These are phyloP conservation scores for Grammomys dolichurus DNA, from an alignment of 2,113 vertebrate genomes.

Conservation along the genomic window DNA sequence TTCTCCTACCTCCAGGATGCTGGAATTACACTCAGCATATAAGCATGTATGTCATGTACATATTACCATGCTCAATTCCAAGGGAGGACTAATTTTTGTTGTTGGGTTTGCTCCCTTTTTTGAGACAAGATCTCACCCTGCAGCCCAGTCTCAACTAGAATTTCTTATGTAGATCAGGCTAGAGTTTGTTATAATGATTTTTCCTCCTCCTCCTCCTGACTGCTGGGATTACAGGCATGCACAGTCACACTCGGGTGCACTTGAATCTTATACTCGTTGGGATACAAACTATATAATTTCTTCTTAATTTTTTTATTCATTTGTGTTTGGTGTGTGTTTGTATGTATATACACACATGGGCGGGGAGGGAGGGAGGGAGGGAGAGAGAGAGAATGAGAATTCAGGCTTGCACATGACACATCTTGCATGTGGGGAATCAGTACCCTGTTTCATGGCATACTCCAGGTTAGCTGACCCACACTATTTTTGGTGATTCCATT, in stretches of 20 bases:
- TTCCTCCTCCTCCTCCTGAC: background rate
- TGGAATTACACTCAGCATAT: background rate
- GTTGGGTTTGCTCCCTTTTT: background rate
- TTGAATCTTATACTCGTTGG: background rate
- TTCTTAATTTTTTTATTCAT: background rate
- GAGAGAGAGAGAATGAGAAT: background rate
- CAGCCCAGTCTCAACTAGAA: background rate
- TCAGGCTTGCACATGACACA: background rate
- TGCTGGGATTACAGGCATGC: background rate
- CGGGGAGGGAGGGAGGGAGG: too few relatives aligned
- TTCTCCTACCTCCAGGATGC: background rate
- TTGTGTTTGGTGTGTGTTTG: background rate
- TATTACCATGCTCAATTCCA: background rate
- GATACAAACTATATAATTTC: background rate
- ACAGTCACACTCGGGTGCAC: background rate
- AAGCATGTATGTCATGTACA: too few relatives aligned
- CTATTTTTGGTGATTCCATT: background rate
- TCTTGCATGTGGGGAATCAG: background rate
- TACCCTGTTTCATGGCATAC: background rate
- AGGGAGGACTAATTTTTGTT: background rate
- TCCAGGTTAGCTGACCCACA: background rate
- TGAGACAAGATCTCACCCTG: background rate
- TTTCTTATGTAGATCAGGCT: background rate
- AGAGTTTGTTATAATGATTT: background rate
- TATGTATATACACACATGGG: too few relatives aligned